Percentiles rank a stretch among this genome's conserved stretches.
Conservation (phyloP, 2,113 vertebrate species). For the Cavia aperea region DNA sequence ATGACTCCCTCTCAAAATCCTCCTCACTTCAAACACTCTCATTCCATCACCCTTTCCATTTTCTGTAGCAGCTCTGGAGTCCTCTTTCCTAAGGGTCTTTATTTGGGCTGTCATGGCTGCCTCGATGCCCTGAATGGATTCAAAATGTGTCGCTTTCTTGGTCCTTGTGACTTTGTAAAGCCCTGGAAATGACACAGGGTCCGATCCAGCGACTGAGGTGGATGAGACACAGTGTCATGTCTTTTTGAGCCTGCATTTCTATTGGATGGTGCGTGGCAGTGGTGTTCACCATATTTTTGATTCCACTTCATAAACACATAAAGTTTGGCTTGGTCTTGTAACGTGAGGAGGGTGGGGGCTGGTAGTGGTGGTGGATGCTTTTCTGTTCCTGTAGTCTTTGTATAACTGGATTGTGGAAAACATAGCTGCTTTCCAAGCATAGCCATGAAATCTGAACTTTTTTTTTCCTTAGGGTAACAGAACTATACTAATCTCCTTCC, state of each 20-base stretch:
- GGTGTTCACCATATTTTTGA: not conserved
- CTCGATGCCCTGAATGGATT: not conserved
- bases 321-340: not conserved
- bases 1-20: not conserved
- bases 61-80: not conserved
- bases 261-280: not conserved
- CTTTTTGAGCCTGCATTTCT: not conserved
- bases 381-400: not conserved
- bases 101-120: not conserved
- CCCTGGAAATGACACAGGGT: not conserved
- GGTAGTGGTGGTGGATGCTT: not conserved
- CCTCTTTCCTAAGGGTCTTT: not conserved
- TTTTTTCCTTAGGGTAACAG: not conserved
- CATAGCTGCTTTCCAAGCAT: not conserved
- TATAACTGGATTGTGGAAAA: slow-evolving; percentile 12
- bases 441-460: slow-evolving; percentile 3
- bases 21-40: not conserved
- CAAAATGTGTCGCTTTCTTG: not conserved
- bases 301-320: not conserved
- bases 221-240: not conserved
- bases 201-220: not conserved
- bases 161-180: not conserved
- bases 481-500: slow-evolving; percentile 25
- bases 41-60: not conserved
- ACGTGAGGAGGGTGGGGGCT: not conserved